A percentile compares a stretch with the other conserved stretches of the same genome.
Evolutionary conservation across 2,113 vertebrate species (phyloP).

Genomic region (Paraplagusia blochii): DNA sequence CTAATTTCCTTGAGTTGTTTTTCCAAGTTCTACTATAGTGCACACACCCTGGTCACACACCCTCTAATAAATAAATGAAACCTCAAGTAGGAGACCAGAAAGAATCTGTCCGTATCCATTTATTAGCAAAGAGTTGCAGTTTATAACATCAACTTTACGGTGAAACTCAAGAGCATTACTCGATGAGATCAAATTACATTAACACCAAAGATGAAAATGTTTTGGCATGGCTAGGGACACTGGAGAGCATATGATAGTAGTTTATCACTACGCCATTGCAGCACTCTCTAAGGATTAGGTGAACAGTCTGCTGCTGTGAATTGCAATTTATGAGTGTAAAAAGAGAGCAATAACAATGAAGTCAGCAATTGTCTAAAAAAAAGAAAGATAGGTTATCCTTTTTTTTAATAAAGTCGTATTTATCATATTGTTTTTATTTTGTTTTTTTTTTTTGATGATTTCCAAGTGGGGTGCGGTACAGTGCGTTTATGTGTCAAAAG

Average conservation of each 20-base stretch:
- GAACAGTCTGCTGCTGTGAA: not conserved
- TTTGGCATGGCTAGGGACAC: conserved; percentile 40
- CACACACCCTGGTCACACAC: conserved; percentile 37
- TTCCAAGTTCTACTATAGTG: conserved; percentile 33
- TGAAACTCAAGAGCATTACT: conserved; percentile 44
- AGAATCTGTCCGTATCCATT: conserved; percentile 34
- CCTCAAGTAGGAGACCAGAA: conserved; percentile 20
- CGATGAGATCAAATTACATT: conserved; percentile 69
- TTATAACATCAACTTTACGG: conserved; percentile 60
- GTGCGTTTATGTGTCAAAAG: no score
- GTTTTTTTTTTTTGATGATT: no score
- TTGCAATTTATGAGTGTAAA: no score
- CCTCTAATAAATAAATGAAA: conserved; percentile 38
- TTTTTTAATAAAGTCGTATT: no score
- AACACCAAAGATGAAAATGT: conserved; percentile 53
- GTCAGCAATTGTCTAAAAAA: no score
- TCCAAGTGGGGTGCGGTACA: no score
- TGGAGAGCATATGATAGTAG: conserved; percentile 16
- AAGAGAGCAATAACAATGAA: no score
- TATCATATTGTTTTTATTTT: no score
- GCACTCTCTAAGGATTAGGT: conserved; percentile 30
- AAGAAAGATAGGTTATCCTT: no score
- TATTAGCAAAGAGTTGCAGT: conserved; percentile 53
- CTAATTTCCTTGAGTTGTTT: conserved; percentile 36
- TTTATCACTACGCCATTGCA: conserved; percentile 37